Base-by-base conservation (phyloP, 2,888 invertebrate species). In the Folsomia candida region DNA sequence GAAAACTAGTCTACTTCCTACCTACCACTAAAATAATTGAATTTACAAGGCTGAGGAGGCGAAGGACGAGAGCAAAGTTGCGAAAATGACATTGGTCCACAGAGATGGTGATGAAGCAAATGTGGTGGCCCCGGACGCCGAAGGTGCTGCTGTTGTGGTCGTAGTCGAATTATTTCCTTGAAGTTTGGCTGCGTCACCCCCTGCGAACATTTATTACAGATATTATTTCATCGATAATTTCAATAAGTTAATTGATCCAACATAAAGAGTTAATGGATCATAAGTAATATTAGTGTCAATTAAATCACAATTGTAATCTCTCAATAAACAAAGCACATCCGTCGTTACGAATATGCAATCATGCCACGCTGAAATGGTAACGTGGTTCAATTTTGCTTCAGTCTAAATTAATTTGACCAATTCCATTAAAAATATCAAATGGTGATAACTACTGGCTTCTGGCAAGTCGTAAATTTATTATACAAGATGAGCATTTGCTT, bases 31-130 rank as follows among this genome's bases (percentile, higher is more conserved):
- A 6, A 22, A n/a, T 28, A 61, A 61, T 61, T 61, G 28, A 61
- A 28, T 61, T 28, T 28, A 61, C 61, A 61, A 61, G 61, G 61
- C 20, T 61, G 61, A 61, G n/a, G n/a, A 28, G 61, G 61, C n/a
- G 61, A 61, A 61, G 61, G 61, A 61, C 61, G 29, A 26, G 6
- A 61, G 14, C n/a, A 61, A 28, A 29, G 61, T 61, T 61, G 61
- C 28, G 27, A 61, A 61, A 61, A 61, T 61, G 61, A 61, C 61
- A 61, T 61, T 61, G 61, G 29, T 29, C 61, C 27, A 27, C 27
- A 61, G 28, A n/a, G 28, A 27, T n/a, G 59, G 14, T 59, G 26
- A 59, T 24, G 22, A 18, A 6, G 18, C 25, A 20, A 25, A 24
- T 20, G 22, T 24, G 9, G 24, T 24, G 26, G 59, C 59, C 14